phyloP scores from a whole-genome alignment of 2,888 invertebrate species.

The Dicycla oo region DNA sequence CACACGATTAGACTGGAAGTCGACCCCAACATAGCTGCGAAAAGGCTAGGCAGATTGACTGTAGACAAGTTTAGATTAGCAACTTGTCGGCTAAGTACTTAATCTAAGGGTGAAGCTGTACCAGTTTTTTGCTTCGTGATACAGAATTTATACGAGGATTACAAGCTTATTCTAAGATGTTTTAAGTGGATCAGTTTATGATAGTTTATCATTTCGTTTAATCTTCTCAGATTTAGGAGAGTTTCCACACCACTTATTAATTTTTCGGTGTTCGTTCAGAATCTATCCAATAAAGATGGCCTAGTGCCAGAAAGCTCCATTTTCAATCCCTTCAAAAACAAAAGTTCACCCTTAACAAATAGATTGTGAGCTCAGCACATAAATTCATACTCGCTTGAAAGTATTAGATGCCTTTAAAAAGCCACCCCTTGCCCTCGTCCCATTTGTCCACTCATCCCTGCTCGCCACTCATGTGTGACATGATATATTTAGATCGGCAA shows the following conservation, averaged over 20 bases:
- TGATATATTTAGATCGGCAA: slow-evolving; percentile 56
- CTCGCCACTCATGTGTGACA: slow-evolving; percentile 42
- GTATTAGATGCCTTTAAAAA: slow-evolving; percentile 53
- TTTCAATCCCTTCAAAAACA: slow-evolving; percentile 15
- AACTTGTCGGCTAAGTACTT: slow-evolving; percentile 2
- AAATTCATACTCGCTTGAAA: slow-evolving; percentile 48
- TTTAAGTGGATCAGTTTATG: background rate
- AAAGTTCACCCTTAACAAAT: slow-evolving; percentile 22
- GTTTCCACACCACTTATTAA: background rate
- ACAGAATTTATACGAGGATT: background rate
- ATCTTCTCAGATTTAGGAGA: background rate
- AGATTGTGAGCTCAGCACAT: slow-evolving; percentile 38
- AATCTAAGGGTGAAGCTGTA: slow-evolving; percentile 25
- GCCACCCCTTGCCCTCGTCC: slow-evolving; percentile 48
- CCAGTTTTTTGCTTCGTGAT: slow-evolving; percentile 10
- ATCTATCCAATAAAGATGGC: slow-evolving; percentile 11
- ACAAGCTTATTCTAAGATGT: background rate
- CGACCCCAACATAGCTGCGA: no score
- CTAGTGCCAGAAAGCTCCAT: background rate
- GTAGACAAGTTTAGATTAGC: background rate
- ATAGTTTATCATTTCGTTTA: background rate
- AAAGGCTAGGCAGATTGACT: no score
- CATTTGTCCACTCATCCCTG: slow-evolving; percentile 59
- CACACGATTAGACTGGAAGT: no score
- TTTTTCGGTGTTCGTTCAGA: background rate